Evolutionary conservation across 2,888 invertebrate species (phyloP), one percentile per base, ranked within the genome.

Genomic region (Pammene aurita): DNA sequence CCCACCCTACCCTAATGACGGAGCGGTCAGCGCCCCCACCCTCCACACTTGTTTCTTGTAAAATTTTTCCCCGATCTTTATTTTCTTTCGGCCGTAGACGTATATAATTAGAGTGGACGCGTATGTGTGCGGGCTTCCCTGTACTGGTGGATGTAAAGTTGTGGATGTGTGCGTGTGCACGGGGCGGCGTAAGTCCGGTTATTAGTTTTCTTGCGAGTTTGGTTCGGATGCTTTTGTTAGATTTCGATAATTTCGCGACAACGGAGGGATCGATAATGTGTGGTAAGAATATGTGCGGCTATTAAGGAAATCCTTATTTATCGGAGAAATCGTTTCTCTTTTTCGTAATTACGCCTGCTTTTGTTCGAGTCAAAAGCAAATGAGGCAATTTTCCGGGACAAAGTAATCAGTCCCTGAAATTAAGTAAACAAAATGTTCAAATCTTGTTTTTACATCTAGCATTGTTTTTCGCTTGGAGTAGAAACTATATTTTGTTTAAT

Each of bases 41-140:
- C 85, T 87, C 84, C 88, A 84, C 86, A 86, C 90, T 92, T 92
- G 92, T 92, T 90, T 92, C 92, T 92, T 91, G 86, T 89, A 92
- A 92, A 92, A 90, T 88, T 92, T 91, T 92, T 92, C 92, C 91
- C 91, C 90, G 90, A 92, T 92, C 92, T 92, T 92, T 91, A 92
- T 92, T 92, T 90, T 90, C 89, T 88, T 83, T 78, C 76, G 71
- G 71, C 71, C 85, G 92, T 90, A 86, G 88, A 88, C 90, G 89
- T 92, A 91, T 92, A 92, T 92, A 92, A 92, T 92, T 92, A 92
- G 92, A 89, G 79, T 72, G 57, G 11, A 44, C 18, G 71, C 60
- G 74, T 70, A 74, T 69, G 79, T 77, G 79, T 75, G 75, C 69
- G 74, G 58, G 76, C 48, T 73, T 68, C 74, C 70, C 71, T 72